Evolutionary conservation across 2,888 invertebrate genomes (phyloP).

Genomic region (Xestia ashworthii): DNA sequence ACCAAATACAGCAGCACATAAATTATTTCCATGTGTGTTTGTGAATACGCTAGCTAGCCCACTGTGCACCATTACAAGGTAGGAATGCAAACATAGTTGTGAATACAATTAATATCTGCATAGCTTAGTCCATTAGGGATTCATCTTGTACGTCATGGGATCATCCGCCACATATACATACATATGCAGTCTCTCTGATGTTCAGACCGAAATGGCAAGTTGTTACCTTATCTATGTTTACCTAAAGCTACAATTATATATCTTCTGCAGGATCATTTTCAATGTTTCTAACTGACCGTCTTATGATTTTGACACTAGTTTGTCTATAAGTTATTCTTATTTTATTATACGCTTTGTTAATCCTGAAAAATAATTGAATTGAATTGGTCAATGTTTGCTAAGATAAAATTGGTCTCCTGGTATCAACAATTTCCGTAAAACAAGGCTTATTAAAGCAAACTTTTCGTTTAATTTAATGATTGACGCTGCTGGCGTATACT

Average conservation of each 20-base stretch:
- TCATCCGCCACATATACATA: background rate
- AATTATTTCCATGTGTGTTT: constrained; percentile 54
- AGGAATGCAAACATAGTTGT: constrained; percentile 45
- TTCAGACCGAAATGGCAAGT: background rate
- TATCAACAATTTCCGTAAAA: background rate
- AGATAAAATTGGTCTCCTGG: background rate
- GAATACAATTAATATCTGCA: constrained; percentile 49
- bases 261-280: background rate
- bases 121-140: constrained; percentile 39
- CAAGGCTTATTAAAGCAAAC: background rate
- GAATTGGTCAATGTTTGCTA: background rate
- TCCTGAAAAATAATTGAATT: background rate
- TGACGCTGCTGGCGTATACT: constrained; percentile 1
- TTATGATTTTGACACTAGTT: background rate
- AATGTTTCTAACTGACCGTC: background rate
- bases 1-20: constrained; percentile 45
- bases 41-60: constrained; percentile 15
- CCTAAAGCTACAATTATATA: background rate
- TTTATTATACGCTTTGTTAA: background rate
- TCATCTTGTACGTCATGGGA: constrained; percentile 22
- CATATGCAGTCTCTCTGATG: background rate
- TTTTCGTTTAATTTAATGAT: constrained; percentile 13
- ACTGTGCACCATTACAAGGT: constrained; percentile 5
- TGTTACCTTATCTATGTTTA: constrained; percentile 3
- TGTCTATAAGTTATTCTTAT: background rate